Percentiles rank a stretch among this genome's conserved stretches.
These are phyloP conservation scores for Rapana venosa DNA, from an alignment of 2,888 invertebrate species.

Conservation along the genomic window DNA sequence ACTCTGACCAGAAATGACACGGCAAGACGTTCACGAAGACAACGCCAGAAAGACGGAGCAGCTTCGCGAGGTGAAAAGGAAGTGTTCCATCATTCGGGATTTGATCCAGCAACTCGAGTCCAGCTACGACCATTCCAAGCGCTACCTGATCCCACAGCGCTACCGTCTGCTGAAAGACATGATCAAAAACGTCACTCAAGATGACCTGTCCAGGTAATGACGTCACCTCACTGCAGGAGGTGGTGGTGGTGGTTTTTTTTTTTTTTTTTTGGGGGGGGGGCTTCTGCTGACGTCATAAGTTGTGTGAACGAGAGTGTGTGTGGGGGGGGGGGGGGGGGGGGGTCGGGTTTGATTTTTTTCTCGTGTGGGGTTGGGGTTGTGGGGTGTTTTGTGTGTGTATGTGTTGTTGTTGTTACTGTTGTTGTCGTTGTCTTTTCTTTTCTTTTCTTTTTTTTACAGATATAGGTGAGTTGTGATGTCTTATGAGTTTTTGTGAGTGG, in stretches of 20 bases:
- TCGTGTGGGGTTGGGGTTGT: too few relatives aligned
- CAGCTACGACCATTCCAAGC: constrained; percentile 71
- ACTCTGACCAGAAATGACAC: constrained; percentile 88
- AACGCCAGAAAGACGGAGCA: constrained; percentile 97
- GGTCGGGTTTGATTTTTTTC: too few relatives aligned
- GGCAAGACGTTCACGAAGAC: constrained; percentile 93
- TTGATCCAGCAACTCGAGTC: constrained; percentile 67
- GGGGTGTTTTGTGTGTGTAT: too few relatives aligned
- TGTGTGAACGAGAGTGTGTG: background rate
- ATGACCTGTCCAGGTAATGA: constrained; percentile 46
- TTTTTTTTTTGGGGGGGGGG: background rate
- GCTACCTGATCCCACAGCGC: constrained; percentile 67
- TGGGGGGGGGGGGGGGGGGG: too few relatives aligned
- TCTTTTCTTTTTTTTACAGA: too few relatives aligned
- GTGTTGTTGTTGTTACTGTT: too few relatives aligned
- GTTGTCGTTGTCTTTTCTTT: too few relatives aligned
- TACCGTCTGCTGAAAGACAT: constrained; percentile 71
- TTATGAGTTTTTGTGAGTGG: too few relatives aligned
- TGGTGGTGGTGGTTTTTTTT: too few relatives aligned
- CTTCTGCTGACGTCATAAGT: background rate
- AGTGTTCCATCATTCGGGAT: constrained; percentile 69
- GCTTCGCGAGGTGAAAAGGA: constrained; percentile 69
- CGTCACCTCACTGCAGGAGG: background rate
- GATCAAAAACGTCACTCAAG: constrained; percentile 67
- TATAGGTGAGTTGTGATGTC: too few relatives aligned